phyloP scores from a whole-genome alignment of 1,140 invertebrate species.

The Zaprionus camerounensis region DNA sequence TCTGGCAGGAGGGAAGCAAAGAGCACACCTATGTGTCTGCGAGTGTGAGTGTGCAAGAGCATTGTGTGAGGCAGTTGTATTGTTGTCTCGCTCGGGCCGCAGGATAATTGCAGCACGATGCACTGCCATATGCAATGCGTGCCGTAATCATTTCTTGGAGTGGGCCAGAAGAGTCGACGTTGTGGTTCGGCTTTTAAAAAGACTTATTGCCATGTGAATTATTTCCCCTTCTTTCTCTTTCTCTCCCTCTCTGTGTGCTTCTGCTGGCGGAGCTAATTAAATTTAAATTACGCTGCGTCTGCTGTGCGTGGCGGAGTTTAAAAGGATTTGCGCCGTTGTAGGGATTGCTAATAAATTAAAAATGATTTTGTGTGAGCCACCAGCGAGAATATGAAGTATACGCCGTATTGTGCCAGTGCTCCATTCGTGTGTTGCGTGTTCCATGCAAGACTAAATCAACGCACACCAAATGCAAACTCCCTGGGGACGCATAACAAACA shows the following conservation, averaged over 20 bases:
- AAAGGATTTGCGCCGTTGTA: constrained; percentile 32
- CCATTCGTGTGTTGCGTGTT: constrained; percentile 22
- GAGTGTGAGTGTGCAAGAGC: background rate
- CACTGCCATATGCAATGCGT: constrained; percentile 27
- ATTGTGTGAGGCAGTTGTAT: constrained; percentile 20
- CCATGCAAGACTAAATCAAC: constrained; percentile 66
- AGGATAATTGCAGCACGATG: background rate
- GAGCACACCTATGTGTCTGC: constrained; percentile 1
- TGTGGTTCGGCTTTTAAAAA: constrained; percentile 25
- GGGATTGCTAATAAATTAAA: constrained; percentile 64
- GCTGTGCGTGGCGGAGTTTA: constrained; percentile 30
- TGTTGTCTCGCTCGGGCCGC: background rate
- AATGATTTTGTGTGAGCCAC: constrained; percentile 55
- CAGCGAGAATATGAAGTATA: constrained; percentile 45
- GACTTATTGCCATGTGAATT: constrained; percentile 28
- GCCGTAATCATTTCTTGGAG: constrained; percentile 40
- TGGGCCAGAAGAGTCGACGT: constrained; percentile 13
- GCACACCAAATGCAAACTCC: constrained; percentile 36
- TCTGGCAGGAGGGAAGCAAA: constrained; percentile 11
- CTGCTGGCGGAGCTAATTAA: constrained; percentile 56
- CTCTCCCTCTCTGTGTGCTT: background rate
- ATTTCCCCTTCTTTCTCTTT: background rate
- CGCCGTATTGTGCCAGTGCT: constrained; percentile 19
- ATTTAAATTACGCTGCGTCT: constrained; percentile 60
- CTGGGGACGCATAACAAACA: constrained; percentile 46